Evolutionary conservation across 1,140 invertebrate genomes (phyloP).

Genomic region (Macrotrachela quadricornifera): DNA sequence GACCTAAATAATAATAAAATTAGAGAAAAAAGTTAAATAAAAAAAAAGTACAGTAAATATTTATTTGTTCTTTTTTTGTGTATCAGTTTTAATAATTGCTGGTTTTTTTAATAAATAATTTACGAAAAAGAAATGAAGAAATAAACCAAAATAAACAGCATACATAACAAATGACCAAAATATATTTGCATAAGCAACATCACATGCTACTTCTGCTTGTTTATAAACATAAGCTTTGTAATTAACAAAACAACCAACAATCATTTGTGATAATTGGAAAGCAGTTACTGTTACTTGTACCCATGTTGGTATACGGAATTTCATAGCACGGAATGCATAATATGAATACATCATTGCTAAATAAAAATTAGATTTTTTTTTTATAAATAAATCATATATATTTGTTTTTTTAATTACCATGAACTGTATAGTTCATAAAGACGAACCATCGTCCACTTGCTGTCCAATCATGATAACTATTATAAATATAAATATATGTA

Average conservation of each 20-base stretch:
- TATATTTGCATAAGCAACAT: constrained; percentile 64
- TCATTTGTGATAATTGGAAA: constrained; percentile 78
- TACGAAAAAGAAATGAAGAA: constrained; percentile 32
- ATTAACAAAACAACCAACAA: constrained; percentile 71
- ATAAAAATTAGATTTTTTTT: constrained; percentile 15
- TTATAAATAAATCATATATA: too few relatives aligned
- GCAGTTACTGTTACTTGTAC: constrained; percentile 77
- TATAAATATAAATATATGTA: too few relatives aligned
- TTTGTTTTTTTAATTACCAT: constrained; percentile 24
- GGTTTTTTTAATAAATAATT: too few relatives aligned
- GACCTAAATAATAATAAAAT: too few relatives aligned
- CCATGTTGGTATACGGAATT: constrained; percentile 54
- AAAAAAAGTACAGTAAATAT: too few relatives aligned
- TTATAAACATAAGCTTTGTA: constrained; percentile 46
- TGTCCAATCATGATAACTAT: not conserved
- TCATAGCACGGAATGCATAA: constrained; percentile 69
- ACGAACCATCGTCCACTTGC: constrained; percentile 60
- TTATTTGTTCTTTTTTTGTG: too few relatives aligned
- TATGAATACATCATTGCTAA: constrained; percentile 79
- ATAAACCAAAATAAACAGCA: constrained; percentile 39
- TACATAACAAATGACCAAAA: constrained; percentile 77
- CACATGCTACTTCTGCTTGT: constrained; percentile 45
- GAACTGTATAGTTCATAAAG: constrained; percentile 95
- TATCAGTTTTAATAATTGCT: too few relatives aligned
- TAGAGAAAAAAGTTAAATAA: too few relatives aligned